Percentiles rank a stretch among this genome's conserved stretches.
These are phyloP conservation scores for Diplosoma virens DNA, from an alignment of 23 tunicate species.

Conservation along the genomic window DNA sequence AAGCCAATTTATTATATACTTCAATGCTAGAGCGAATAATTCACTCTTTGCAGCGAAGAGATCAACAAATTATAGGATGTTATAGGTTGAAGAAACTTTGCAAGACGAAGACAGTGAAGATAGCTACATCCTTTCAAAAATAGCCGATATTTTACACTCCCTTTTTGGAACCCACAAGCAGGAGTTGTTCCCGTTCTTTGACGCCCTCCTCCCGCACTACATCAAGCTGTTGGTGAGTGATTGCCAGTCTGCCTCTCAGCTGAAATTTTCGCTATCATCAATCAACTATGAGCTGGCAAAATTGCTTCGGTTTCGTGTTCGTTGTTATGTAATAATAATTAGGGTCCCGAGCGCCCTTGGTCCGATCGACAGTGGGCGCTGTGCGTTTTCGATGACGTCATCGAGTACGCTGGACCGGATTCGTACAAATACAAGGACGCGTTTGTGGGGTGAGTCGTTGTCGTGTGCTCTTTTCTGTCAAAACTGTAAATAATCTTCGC, in stretches of 20 bases:
- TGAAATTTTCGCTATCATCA: not conserved
- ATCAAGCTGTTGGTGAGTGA: slow-evolving; percentile 60
- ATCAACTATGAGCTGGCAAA: not conserved
- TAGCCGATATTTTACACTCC: slow-evolving; percentile 85
- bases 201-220: slow-evolving; percentile 69
- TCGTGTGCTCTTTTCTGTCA: too few species aligned
- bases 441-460: slow-evolving; percentile 63
- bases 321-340: not conserved
- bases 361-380: slow-evolving; percentile 96
- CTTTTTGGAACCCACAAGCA: slow-evolving; percentile 65
- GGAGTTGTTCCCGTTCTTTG: slow-evolving; percentile 86
- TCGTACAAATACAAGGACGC: slow-evolving; percentile 72
- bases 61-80: too few species aligned
- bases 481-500: too few species aligned
- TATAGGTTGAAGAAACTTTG: slow-evolving; percentile 84
- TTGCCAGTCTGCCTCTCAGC: not conserved
- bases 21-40: too few species aligned
- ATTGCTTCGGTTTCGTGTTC: not conserved
- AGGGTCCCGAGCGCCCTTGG: slow-evolving; percentile 91
- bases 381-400: slow-evolving; percentile 97
- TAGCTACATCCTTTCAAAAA: slow-evolving; percentile 73
- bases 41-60: too few species aligned
- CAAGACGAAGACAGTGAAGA: slow-evolving; percentile 94
- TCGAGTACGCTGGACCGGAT: slow-evolving; percentile 73
- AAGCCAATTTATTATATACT: too few species aligned